phyloP scores from a whole-genome alignment of 2,113 vertebrate species.

The Seriola rivoliana region DNA sequence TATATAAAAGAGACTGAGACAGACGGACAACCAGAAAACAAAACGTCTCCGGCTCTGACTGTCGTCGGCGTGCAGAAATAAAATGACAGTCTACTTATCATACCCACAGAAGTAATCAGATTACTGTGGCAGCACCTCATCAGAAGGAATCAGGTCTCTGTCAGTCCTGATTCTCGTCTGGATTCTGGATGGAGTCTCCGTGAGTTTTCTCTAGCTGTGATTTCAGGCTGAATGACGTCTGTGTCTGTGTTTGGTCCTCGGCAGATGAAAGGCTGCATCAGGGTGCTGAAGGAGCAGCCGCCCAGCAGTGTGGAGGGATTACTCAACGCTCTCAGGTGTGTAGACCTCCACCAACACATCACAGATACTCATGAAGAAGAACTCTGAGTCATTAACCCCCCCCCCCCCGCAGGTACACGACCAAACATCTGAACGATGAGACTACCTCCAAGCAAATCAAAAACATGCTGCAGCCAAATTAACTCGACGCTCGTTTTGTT shows the following conservation, averaged over 20 bases:
- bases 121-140: too few species aligned
- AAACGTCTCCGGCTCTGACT: too few species aligned
- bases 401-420: constrained; percentile 91
- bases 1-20: too few species aligned
- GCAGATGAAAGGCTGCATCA: constrained; percentile 79
- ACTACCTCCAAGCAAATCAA: constrained; percentile 99
- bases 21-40: too few species aligned
- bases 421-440: constrained; percentile 99
- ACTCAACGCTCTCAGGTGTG: constrained; percentile 77
- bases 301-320: constrained; percentile 76
- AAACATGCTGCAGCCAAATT: constrained; percentile 91
- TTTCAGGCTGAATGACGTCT: neutral
- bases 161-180: too few species aligned
- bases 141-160: too few species aligned
- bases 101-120: too few species aligned
- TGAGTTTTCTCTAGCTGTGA: too few species aligned
- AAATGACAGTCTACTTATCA: too few species aligned
- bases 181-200: too few species aligned
- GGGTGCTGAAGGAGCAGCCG: constrained; percentile 76
- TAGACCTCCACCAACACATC: neutral
- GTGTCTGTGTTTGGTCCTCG: neutral
- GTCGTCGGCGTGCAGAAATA: too few species aligned
- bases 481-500: neutral
- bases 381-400: neutral
- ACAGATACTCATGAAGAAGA: neutral